Base-by-base conservation (phyloP, 2,888 invertebrate genomes). In the Patella pellucida region DNA sequence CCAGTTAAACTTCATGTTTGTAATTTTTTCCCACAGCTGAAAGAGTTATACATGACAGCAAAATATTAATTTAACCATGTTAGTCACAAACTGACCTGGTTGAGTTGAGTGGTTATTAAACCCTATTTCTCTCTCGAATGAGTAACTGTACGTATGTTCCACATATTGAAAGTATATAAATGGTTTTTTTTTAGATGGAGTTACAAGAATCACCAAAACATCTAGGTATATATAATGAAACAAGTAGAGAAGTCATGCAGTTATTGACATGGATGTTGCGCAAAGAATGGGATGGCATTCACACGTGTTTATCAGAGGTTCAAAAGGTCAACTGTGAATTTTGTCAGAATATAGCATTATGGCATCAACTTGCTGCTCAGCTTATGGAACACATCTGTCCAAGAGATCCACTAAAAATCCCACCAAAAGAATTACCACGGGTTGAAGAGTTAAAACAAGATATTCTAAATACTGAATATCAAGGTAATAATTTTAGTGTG, bases 201-300 rank as follows among this genome's bases (percentile, higher is more conserved):
- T 92, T 97, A 16, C 96, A 96, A 91, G 95, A 95, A 85, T 93
- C 95, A n/a, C 95, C 95, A 83, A 93, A 94, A 82, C 95, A 96
- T 87, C 94, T 94, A 82, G 96, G 96, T 67, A 93, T 96, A 76
- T 94, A 95, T 87, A 95, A 95, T 12, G 88, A 89, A 71, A 93
- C 93, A 2, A 95, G 95, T 83, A 94, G 94, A 89, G 88, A 90
- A 75, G 94, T 95, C 86, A 94, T 95, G 81, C 94, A 94, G 75
- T 93, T 94, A 73, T 91, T 96, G 82, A 94, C 95, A 85, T 93
- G 94, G 82, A 95, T 96, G 93, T 93, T 96, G 62, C 93, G 94
- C 2, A 94, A 95, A 7, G 94, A 94, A 27, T 95, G 95, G 93
- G 93, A 94, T 77, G 94, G 94, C 23, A 93, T 93, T 9, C 93